phyloP scores from a whole-genome alignment of 2,888 invertebrate genomes.

The Epistrophe grossulariae region DNA sequence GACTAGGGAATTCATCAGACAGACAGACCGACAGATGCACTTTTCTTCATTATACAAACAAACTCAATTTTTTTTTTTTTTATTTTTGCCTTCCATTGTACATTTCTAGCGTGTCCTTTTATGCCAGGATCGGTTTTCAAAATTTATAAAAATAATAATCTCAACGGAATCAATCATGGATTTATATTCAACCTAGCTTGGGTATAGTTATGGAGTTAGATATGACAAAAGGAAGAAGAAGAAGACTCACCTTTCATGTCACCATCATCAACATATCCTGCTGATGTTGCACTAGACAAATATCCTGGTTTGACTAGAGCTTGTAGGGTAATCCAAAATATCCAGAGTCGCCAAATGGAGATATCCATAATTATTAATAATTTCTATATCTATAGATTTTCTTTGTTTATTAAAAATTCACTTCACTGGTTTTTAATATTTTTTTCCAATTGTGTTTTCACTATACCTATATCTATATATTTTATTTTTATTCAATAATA shows the following conservation, averaged over 20 bases:
- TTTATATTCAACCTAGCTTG: background rate
- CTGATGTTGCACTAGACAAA: slow-evolving; percentile 78
- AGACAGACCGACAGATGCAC: slow-evolving; percentile 70
- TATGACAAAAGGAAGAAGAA: background rate
- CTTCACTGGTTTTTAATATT: slow-evolving; percentile 40
- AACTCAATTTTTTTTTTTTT: slow-evolving; percentile 28
- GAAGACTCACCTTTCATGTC: slow-evolving; percentile 83
- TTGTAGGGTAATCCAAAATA: slow-evolving; percentile 77
- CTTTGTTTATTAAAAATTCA: slow-evolving; percentile 15
- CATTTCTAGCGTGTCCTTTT: slow-evolving; percentile 62
- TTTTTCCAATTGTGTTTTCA: slow-evolving; percentile 6
- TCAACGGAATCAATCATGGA: slow-evolving; percentile 60
- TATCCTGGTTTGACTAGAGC: slow-evolving; percentile 73
- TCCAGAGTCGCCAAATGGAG: slow-evolving; percentile 69
- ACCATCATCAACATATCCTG: slow-evolving; percentile 82
- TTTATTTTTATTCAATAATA: slow-evolving; percentile 80
- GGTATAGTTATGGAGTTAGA: background rate
- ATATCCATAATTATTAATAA: slow-evolving; percentile 51
- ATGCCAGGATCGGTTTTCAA: slow-evolving; percentile 36
- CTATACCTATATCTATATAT: slow-evolving; percentile 18
- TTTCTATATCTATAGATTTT: slow-evolving; percentile 16
- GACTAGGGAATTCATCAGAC: slow-evolving; percentile 61
- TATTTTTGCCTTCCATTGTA: slow-evolving; percentile 34
- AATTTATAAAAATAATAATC: slow-evolving; percentile 25
- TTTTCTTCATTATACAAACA: slow-evolving; percentile 43